Evolutionary conservation across 2,888 invertebrate species (phyloP).

Genomic region (Drosophila pseudotalamancana): DNA sequence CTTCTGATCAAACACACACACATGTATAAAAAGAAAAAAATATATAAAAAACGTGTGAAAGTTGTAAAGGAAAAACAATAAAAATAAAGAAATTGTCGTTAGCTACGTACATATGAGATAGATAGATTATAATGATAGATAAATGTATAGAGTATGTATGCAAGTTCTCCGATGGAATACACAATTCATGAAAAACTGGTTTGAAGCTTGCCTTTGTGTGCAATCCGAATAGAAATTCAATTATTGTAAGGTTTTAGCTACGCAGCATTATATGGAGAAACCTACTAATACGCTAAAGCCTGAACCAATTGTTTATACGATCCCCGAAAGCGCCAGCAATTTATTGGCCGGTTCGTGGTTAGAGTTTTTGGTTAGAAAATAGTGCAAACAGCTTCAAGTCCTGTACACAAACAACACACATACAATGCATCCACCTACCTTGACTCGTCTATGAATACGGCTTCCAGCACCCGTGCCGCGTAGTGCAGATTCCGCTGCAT

Average conservation of each 20-base stretch:
- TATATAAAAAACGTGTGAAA: constrained; percentile 51
- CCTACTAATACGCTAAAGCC: constrained; percentile 61
- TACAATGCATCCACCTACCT: constrained; percentile 88
- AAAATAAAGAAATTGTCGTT: constrained; percentile 25
- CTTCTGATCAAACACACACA: constrained; percentile 78
- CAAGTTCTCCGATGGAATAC: constrained; percentile 18
- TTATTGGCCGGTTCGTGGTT: constrained; percentile 32
- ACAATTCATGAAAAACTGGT: constrained; percentile 23
- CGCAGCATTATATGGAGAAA: constrained; percentile 41
- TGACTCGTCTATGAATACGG: constrained; percentile 96
- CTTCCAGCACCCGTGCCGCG: constrained; percentile 96
- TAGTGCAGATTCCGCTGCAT: constrained; percentile 96
- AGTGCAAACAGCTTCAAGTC: constrained; percentile 8
- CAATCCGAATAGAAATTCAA: constrained; percentile 50
- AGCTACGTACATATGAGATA: constrained; percentile 29
- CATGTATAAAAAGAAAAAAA: constrained; percentile 66
- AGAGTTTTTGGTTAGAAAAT: constrained; percentile 40
- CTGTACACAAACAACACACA: constrained; percentile 1
- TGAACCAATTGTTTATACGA: constrained; percentile 64
- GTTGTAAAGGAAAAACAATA: constrained; percentile 36
- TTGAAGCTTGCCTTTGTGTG: constrained; percentile 66
- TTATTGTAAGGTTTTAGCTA: constrained; percentile 35
- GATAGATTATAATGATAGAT: constrained; percentile 22
- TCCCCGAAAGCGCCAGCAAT: constrained; percentile 54
- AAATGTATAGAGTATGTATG: constrained; percentile 16